Evolutionary conservation across 2,888 invertebrate genomes (phyloP).

Genomic region (Poecilus cupreus): DNA sequence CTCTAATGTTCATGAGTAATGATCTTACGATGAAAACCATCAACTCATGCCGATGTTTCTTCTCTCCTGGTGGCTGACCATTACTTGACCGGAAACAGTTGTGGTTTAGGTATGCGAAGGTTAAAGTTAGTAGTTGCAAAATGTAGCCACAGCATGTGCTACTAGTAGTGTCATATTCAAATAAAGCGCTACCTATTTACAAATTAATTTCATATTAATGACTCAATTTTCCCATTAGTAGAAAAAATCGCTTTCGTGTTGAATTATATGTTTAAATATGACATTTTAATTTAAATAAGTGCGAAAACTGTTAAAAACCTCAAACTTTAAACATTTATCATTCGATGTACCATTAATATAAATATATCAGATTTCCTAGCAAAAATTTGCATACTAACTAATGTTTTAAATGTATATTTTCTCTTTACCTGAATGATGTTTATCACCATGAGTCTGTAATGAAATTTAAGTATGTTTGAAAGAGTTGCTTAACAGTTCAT

Average conservation of each 20-base stretch:
- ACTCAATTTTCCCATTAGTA: too few species aligned
- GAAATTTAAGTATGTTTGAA: conserved; percentile 5
- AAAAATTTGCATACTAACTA: neutral
- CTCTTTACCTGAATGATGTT: conserved; percentile 14
- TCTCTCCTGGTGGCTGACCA: neutral
- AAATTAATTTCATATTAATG: too few species aligned
- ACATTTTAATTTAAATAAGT: too few species aligned
- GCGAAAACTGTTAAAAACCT: neutral
- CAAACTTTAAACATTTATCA: neutral
- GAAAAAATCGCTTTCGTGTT: too few species aligned
- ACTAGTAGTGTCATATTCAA: neutral
- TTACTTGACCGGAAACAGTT: conserved; percentile 17
- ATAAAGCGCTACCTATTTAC: too few species aligned
- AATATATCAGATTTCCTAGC: too few species aligned
- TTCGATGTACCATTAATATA: too few species aligned
- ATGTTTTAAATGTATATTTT: conserved; percentile 1
- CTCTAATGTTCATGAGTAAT: neutral
- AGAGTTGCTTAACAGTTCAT: conserved; percentile 13
- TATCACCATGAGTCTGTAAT: neutral
- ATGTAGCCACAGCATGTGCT: neutral
- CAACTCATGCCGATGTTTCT: neutral
- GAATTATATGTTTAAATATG: too few species aligned
- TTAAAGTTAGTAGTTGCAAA: conserved; percentile 23
- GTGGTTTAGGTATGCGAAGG: conserved; percentile 24
- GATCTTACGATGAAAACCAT: neutral